Evolutionary conservation across 2,113 vertebrate species (phyloP), one percentile per base, ranked within the genome.

Genomic region (Chionodraco myersi): DNA sequence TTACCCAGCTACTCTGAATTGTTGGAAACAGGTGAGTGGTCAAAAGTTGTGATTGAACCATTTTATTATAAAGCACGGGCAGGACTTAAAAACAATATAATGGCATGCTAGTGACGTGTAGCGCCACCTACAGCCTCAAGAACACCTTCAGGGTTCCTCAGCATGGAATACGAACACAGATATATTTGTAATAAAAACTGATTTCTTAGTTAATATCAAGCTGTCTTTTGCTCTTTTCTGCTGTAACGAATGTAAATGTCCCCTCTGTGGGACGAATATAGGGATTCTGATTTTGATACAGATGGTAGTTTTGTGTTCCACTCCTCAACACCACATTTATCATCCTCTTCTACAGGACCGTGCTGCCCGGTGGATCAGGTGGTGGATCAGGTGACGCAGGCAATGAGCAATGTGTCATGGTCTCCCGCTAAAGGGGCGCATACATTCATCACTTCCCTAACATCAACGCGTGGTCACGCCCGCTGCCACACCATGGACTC

Each of bases 391-490:
- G 95, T 97, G 87, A 96, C 96, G 21, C 96, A 97, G 86, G 96
- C 97, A 0, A 93, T 97, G 87, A 95, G 95, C 80, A 97, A 96
- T 0, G 93, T 98, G 77, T 96, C 94, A 23, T 99, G 98, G 97
- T 96, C 95, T 61, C 11, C 59, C 6, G 96, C 96, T 51, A 90
- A 48, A 3, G 96, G 95, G 12, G 96, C 96, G 1, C 91, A 93
- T 74, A 94, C 94, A 0, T 97, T 96, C 8, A 11, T 95, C 70
- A 91, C 93, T 2, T 86, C 94, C 5, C 84, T 99, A 88, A 95
- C 94, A 0, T 97, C 97, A 30, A 64, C 86, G 0, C 90, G 75
- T 2, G 96, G 97, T 52, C 86, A 94, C 4, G 96, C 96, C 21
- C 95, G 95, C 73, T 99, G 98, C 86, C 97, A 94, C 92, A 97